These are phyloP conservation scores for Vulpes lagopus DNA, from an alignment of 2,113 vertebrate species.

Conservation along the genomic window DNA sequence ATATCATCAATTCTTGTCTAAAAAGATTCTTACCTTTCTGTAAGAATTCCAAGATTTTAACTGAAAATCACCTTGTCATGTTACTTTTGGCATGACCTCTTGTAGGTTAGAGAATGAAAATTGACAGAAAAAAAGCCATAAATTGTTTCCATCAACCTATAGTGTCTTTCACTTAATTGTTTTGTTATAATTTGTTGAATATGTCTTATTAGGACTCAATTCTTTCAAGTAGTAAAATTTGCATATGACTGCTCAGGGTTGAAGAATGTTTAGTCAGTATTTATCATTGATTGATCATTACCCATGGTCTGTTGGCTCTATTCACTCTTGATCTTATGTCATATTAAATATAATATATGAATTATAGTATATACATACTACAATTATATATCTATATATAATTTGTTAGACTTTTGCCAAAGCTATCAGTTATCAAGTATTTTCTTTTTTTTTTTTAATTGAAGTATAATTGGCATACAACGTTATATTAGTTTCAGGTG, in stretches of 20 bases:
- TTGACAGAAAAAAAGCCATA: not conserved
- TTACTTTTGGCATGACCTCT: not conserved
- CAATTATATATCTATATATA: not conserved
- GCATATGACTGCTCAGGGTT: not conserved
- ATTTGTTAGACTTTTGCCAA: not conserved
- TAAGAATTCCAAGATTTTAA: not conserved
- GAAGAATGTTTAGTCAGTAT: not conserved
- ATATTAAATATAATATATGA: not conserved
- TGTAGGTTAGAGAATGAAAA: not conserved
- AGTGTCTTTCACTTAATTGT: not conserved
- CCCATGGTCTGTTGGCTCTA: not conserved
- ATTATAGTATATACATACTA: not conserved
- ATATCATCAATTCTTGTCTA: not conserved
- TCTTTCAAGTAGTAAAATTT: not conserved
- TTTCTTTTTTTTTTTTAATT: not conserved
- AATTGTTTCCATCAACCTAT: not conserved
- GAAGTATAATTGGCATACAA: not conserved
- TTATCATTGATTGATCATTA: not conserved
- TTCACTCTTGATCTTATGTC: not conserved
- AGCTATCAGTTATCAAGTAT: not conserved
- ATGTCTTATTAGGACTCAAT: not conserved
- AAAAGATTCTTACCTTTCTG: not conserved
- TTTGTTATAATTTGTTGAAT: not conserved
- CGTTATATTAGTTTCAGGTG: not conserved
- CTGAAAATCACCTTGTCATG: not conserved